Base-by-base conservation (phyloP, 2,888 invertebrate genomes). In the Tipula lateralis region DNA sequence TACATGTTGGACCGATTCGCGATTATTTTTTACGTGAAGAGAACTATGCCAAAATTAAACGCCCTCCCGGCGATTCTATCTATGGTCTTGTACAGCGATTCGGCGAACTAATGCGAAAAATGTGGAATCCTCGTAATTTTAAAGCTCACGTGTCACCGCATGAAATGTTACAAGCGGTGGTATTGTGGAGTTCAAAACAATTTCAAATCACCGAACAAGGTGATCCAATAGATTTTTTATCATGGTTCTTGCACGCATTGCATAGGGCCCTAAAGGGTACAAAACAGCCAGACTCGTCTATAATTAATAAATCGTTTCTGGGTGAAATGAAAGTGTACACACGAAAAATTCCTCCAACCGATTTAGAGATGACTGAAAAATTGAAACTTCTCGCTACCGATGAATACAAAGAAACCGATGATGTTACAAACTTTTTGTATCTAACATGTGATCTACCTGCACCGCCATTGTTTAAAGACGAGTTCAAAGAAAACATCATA, bases 81-180 rank as follows among this genome's bases (percentile, higher is more conserved):
- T 97, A 96, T 88, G 92, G 98, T 32, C 91, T 99, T 83, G 97
- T 98, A 0, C 96, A 97, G 88, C 91, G 88, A 1, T 99, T 98
- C 89, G 99, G 99, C 0, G 99, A 99, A 89, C 91, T 99, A 32
- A 93, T 99, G 91, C 92, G 99, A 19, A 99, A 99, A 89, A 91
- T 99, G 87, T 99, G 99, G 99, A 99, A 99, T 90, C 99, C 99
- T 0, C 92, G 98, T 66, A 99, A 99, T 88, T 99, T 99, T 89
- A 99, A 99, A 91, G 96, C 99, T 0, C 99, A 99, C 88, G 99
- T 99, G 0, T 99, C 98, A 24, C 99, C 99, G 0, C 99, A 99
- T 89, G 99, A 99, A 92, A 99, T 99, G 99, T 91, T 99, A 29
- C 99, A 99, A 89, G 97, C 99, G 83, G 97, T 99, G 29, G 97